Evolutionary conservation across 1,140 invertebrate species (phyloP).

Genomic region (Trichonephila inaurata): DNA sequence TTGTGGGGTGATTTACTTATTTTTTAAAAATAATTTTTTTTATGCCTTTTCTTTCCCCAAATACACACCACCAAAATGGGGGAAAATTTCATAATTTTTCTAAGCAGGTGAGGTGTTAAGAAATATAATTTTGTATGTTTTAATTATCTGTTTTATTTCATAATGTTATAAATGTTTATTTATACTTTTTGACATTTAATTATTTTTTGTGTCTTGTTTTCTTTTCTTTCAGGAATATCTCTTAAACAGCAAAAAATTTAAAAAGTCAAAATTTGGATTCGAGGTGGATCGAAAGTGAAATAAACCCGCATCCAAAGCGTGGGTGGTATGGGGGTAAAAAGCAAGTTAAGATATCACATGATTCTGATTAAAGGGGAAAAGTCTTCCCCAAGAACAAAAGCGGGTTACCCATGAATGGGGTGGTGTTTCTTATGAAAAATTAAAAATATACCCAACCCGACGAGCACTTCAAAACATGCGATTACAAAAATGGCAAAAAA

Average conservation of each 20-base stretch:
- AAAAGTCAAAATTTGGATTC: conserved; percentile 43
- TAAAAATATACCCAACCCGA: conserved; percentile 67
- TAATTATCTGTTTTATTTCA: too few species aligned
- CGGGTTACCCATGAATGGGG: conserved; percentile 26
- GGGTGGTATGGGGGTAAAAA: background rate
- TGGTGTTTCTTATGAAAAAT: conserved; percentile 54
- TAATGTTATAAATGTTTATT: too few species aligned
- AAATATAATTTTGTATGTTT: too few species aligned
- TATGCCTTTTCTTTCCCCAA: too few species aligned
- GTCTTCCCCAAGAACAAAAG: background rate
- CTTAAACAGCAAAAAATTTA: background rate
- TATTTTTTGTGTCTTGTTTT: background rate
- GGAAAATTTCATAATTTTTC: too few species aligned
- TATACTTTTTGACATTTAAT: too few species aligned
- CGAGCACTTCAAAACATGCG: conserved; percentile 33
- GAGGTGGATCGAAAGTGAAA: conserved; percentile 65
- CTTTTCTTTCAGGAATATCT: background rate
- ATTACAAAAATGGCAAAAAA: conserved; percentile 28
- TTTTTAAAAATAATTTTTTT: too few species aligned
- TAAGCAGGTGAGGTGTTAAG: too few species aligned
- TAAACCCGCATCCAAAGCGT: conserved; percentile 1
- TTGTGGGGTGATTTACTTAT: too few species aligned
- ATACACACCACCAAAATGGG: too few species aligned
- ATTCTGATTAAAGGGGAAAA: conserved; percentile 60
- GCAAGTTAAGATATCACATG: conserved; percentile 7